Base-by-base conservation (phyloP, 2,113 vertebrate species). In the Heptranchias perlo region DNA sequence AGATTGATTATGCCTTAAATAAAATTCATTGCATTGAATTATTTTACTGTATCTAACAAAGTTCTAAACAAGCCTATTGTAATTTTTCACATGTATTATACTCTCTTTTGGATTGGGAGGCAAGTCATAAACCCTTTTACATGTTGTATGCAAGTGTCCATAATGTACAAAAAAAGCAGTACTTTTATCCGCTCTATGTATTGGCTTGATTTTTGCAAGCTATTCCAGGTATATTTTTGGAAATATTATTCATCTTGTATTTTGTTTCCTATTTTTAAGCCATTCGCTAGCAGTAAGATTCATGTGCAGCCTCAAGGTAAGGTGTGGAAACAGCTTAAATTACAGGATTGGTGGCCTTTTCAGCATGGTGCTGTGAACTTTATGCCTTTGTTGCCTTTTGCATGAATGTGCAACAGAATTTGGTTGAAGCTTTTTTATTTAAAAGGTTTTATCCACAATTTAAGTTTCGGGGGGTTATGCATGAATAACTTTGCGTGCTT, bases 231-330 rank as follows among this genome's bases (percentile, higher is more conserved):
- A 39, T n/a, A 61, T 4, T 92, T 92, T 92, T 92, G 89, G 21
- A 92, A 64, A 95, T 67, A 28, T 16, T 97, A 76, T 96, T 96
- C 21, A 96, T 96, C 96, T 95, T 96, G 95, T 96, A 91, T 82
- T 58, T 28, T 94, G 58, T 84, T 96, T 64, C 52, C 96, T 96
- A 28, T 97, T 96, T 97, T 97, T 97, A 62, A 99, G 99, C 98
- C 98, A 0, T 98, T 98, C 65, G 98, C 98, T 28, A 97, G 97
- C 96, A 97, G 96, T 96, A 99, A 99, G 97, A 98, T 99, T 84
- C 97, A 97, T 31, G 97, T 99, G 31, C 99, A 99, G 96, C 97
- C 98, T 87, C 99, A 99, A 99, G 99, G 99, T 99, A 97, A 98
- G 98, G 94, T 8, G 58, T 96, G 65, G 11, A 95, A 69, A 95